These are phyloP conservation scores for Falco berigora DNA, from an alignment of 2,797 vertebrate genomes.

Conservation along the genomic window DNA sequence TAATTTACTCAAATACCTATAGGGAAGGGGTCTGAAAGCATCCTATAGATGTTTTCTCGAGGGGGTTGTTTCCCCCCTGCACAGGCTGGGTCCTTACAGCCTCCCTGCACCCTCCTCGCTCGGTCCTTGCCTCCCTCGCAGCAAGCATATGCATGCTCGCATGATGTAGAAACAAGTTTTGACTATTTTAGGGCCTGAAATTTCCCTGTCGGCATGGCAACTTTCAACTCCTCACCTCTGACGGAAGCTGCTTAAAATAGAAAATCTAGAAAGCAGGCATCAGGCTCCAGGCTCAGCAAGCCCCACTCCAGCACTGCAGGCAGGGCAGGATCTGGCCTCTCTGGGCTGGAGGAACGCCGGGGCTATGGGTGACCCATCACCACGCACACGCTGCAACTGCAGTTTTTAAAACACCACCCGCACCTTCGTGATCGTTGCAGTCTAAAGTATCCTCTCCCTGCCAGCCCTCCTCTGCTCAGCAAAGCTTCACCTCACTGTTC, in stretches of 20 bases:
- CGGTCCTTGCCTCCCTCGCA: constrained; percentile 17
- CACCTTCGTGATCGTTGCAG: background rate
- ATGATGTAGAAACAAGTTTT: constrained; percentile 47
- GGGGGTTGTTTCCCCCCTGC: background rate
- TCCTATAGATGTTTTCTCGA: background rate
- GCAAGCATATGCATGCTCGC: background rate
- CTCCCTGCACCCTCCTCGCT: constrained; percentile 8
- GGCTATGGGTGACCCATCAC: background rate
- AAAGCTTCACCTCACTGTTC: background rate
- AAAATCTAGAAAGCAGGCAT: constrained; percentile 26
- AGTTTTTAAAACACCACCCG: background rate
- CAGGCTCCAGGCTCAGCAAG: background rate
- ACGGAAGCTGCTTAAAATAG: constrained; percentile 48
- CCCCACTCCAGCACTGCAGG: background rate
- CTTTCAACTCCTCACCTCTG: constrained; percentile 65
- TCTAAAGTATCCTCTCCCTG: background rate
- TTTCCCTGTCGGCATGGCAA: constrained; percentile 74
- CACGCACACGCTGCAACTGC: background rate
- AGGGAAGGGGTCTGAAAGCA: background rate
- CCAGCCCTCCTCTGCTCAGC: background rate
- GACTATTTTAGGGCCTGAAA: constrained; percentile 73
- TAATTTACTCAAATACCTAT: background rate
- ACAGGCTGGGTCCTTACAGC: background rate
- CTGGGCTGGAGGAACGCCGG: accelerated
- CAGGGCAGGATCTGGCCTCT: background rate